These are phyloP conservation scores for Cydia strobilella DNA, from an alignment of 1,140 invertebrate species.

Conservation along the genomic window DNA sequence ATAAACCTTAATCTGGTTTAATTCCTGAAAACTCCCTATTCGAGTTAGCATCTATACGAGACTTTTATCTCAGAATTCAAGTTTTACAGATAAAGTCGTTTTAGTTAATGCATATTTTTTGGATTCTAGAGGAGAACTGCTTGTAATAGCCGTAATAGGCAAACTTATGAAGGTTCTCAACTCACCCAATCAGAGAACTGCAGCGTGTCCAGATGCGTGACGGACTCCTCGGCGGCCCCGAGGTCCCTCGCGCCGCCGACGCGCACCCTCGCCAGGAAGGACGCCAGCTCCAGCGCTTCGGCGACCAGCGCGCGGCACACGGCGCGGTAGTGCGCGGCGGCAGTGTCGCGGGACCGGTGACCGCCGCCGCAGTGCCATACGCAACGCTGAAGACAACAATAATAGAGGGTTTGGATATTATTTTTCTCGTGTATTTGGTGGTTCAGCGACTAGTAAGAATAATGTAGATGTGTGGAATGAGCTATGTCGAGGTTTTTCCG, in stretches of 20 bases:
- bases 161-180: slow-evolving; percentile 18
- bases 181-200: slow-evolving; percentile 93
- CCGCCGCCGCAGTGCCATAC: slow-evolving; percentile 80
- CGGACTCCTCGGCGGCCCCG: slow-evolving; percentile 81
- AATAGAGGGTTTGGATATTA: too few relatives aligned
- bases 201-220: slow-evolving; percentile 87
- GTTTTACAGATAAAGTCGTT: too few relatives aligned
- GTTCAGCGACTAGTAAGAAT: too few relatives aligned
- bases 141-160: not conserved
- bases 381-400: slow-evolving; percentile 81
- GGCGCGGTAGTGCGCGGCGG: slow-evolving; percentile 93
- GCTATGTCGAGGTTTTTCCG: too few relatives aligned
- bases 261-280: slow-evolving; percentile 92
- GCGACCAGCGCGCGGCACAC: slow-evolving; percentile 94
- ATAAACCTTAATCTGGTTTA: too few relatives aligned
- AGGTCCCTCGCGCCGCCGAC: slow-evolving; percentile 82
- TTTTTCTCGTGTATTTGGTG: too few relatives aligned
- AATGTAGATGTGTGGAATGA: too few relatives aligned
- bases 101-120: too few relatives aligned
- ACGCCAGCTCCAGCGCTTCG: slow-evolving; percentile 93
- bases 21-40: too few relatives aligned
- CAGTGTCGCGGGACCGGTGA: slow-evolving; percentile 79
- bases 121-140: too few relatives aligned
- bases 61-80: too few relatives aligned
- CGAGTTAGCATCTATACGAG: too few relatives aligned